phyloP scores from a whole-genome alignment of 2,113 vertebrate species.

The Bubo blakistoni region DNA sequence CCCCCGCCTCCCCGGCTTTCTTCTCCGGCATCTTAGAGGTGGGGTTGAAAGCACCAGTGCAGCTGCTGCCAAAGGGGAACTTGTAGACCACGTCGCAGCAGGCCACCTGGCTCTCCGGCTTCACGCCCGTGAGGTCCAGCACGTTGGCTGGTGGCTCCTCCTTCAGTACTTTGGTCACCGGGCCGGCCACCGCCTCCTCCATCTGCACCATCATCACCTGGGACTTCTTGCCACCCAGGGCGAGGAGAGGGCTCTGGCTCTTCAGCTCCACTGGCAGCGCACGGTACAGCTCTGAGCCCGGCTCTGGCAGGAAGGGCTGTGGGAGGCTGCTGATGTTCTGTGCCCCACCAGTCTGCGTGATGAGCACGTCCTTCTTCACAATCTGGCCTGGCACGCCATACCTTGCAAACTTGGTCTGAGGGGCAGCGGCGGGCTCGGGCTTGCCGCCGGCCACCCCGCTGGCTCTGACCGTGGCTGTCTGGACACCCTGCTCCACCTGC shows the following conservation, averaged over 20 bases:
- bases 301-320: slow-evolving; percentile 79
- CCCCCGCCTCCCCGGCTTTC: slow-evolving; percentile 44
- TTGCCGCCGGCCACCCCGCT: slow-evolving; percentile 57
- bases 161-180: slow-evolving; percentile 89
- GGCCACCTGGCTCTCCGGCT: slow-evolving; percentile 89
- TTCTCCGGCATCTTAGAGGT: slow-evolving; percentile 81
- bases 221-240: slow-evolving; percentile 82
- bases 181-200: slow-evolving; percentile 78
- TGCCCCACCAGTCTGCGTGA: slow-evolving; percentile 77
- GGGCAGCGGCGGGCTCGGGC: slow-evolving; percentile 77
- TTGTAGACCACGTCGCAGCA: slow-evolving; percentile 98
- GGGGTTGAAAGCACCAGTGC: slow-evolving; percentile 85
- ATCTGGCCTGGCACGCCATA: slow-evolving; percentile 89
- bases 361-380: slow-evolving; percentile 85
- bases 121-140: slow-evolving; percentile 90
- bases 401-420: slow-evolving; percentile 87
- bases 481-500: slow-evolving; percentile 74
- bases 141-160: slow-evolving; percentile 80
- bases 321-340: slow-evolving; percentile 76
- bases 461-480: slow-evolving; percentile 62
- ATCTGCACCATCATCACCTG: slow-evolving; percentile 95
- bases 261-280: slow-evolving; percentile 85
- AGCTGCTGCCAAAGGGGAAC: slow-evolving; percentile 91
- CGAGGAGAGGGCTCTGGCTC: slow-evolving; percentile 80
- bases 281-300: slow-evolving; percentile 79